These are phyloP conservation scores for Cantharis lateralis DNA, from an alignment of 2,888 invertebrate genomes.

Conservation along the genomic window DNA sequence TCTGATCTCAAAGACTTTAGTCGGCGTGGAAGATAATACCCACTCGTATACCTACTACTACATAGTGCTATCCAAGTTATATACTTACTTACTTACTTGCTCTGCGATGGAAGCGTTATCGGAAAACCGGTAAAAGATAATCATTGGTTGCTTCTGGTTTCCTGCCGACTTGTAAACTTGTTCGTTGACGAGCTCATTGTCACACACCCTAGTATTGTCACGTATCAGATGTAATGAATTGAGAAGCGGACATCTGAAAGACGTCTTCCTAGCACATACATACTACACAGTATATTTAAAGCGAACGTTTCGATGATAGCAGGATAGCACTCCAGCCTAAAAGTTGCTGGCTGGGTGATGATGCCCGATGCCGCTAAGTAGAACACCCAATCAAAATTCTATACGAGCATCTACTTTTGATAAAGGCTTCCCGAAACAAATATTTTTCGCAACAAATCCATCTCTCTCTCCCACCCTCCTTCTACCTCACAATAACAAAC, in stretches of 20 bases:
- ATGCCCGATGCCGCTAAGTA: not conserved
- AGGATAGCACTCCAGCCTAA: constrained; percentile 17
- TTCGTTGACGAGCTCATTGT: constrained; percentile 52
- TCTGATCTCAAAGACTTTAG: constrained; percentile 22
- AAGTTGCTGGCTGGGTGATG: not conserved
- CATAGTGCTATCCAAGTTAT: constrained; percentile 7
- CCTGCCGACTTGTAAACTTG: constrained; percentile 55
- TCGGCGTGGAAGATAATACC: constrained; percentile 15
- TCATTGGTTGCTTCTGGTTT: constrained; percentile 53
- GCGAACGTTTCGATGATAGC: constrained; percentile 29
- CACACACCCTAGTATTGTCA: constrained; percentile 51
- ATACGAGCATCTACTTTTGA: too few relatives aligned
- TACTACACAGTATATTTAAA: constrained; percentile 2
- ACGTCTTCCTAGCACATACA: constrained; percentile 20
- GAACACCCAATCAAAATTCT: not conserved
- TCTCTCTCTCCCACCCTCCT: not conserved
- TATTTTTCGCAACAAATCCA: not conserved
- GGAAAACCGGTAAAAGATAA: constrained; percentile 53
- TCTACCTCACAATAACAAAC: not conserved
- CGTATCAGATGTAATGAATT: constrained; percentile 42
- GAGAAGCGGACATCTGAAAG: constrained; percentile 37
- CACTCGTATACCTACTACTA: not conserved
- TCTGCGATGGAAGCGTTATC: constrained; percentile 31
- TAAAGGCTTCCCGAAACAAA: too few relatives aligned
- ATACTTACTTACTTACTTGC: constrained; percentile 13